A percentile compares a stretch with the other conserved stretches of the same genome.
phyloP scores from a whole-genome alignment of 2,888 invertebrate genomes.

The Morpho deidamia region DNA sequence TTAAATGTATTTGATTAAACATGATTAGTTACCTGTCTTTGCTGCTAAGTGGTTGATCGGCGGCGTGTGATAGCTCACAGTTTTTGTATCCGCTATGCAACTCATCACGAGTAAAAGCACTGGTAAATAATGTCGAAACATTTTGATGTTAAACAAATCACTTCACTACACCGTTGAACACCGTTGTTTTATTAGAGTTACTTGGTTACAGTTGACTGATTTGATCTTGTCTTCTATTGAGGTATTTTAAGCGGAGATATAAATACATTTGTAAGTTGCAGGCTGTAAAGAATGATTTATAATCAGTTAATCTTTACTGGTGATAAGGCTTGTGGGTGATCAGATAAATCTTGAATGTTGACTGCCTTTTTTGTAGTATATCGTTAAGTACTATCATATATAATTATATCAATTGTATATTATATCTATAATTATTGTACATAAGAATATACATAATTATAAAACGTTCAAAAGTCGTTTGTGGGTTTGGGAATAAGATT shows the following conservation, averaged over 20 bases:
- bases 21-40: constrained; percentile 48
- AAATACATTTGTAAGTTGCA: background rate
- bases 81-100: constrained; percentile 53
- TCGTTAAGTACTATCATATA: too few relatives aligned
- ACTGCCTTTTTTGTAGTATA: too few relatives aligned
- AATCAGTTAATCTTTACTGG: background rate
- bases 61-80: constrained; percentile 50
- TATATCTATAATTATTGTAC: too few relatives aligned
- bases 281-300: background rate
- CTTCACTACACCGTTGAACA: constrained; percentile 2
- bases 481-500: too few relatives aligned
- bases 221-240: constrained; percentile 29
- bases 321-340: too few relatives aligned
- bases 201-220: background rate
- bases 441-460: too few relatives aligned
- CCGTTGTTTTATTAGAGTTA: background rate
- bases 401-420: too few relatives aligned
- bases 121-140: constrained; percentile 48
- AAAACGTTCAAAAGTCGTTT: too few relatives aligned
- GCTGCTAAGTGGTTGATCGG: constrained; percentile 40
- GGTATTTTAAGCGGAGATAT: constrained; percentile 24
- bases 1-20: too few relatives aligned
- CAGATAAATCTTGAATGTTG: too few relatives aligned
- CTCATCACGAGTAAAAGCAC: constrained; percentile 48
- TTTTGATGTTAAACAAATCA: constrained; percentile 32